Conservation (phyloP, 2,888 invertebrate genomes). For the Pegoplata infirma region DNA sequence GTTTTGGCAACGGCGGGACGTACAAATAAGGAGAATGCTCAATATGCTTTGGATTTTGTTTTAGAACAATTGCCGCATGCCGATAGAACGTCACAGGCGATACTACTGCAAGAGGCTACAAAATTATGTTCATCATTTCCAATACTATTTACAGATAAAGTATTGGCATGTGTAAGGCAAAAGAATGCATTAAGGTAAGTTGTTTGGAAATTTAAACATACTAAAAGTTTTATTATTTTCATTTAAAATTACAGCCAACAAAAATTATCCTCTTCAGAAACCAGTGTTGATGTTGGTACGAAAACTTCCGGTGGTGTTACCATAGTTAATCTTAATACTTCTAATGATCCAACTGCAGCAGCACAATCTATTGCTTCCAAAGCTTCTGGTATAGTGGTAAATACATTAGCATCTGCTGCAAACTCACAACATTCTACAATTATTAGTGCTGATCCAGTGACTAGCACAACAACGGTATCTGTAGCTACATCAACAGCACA, state of each 20-base stretch:
- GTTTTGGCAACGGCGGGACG: constrained; percentile 86
- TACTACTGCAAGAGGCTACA: constrained; percentile 88
- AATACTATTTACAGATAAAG: constrained; percentile 87
- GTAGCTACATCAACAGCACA: constrained; percentile 60
- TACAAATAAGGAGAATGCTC: constrained; percentile 87
- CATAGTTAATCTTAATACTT: constrained; percentile 86
- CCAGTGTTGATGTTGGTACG: constrained; percentile 81
- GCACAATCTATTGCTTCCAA: constrained; percentile 58
- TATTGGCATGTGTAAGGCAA: constrained; percentile 86
- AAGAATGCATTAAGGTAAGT: constrained; percentile 79
- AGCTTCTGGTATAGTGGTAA: constrained; percentile 62
- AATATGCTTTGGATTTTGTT: constrained; percentile 89
- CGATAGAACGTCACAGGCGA: constrained; percentile 86
- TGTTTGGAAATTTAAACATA: not conserved
- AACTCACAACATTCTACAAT: constrained; percentile 60
- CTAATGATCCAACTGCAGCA: constrained; percentile 64
- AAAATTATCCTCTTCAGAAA: constrained; percentile 69
- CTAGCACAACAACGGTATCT: constrained; percentile 64
- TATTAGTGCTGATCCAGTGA: constrained; percentile 64
- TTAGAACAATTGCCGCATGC: constrained; percentile 85
- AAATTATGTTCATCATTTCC: constrained; percentile 89
- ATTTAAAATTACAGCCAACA: constrained; percentile 71
- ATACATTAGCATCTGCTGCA: constrained; percentile 52
- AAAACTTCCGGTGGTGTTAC: constrained; percentile 87
- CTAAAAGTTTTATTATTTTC: not conserved